Evolutionary conservation across 2,113 vertebrate species (phyloP), one percentile per base, ranked within the genome.

Genomic region (Pseudopodoces humilis): DNA sequence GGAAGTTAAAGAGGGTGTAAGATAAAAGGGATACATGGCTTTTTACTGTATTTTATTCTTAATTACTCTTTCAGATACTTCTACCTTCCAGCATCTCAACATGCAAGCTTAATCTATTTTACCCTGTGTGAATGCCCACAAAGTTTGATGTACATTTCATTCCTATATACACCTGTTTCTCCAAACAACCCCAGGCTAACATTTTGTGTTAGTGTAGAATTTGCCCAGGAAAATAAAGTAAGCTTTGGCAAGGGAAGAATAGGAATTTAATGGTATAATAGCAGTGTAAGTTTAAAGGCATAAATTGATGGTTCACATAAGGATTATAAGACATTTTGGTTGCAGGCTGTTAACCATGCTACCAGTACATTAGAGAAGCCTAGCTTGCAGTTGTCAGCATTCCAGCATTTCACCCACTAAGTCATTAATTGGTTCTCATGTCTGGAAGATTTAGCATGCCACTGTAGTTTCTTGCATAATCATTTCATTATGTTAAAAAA

Each of bases 331-430:
- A 87, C 37, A 46, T 90, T 93, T 93, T 92, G 47, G 53, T 86
- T 94, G 85, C 62, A 84, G 91, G 75, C 58, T 90, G 65, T 83
- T 96, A 94, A 77, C 75, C 28, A 10, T 83, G 72, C 59, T 94
- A 85, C 86, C 55, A 88, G 74, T 86, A 83, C 37, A 28, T 85
- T 80, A 70, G 70, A 80, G 59, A 83, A 95, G 37, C 59, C 49
- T 86, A 88, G 46, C 43, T 81, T 92, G 71, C 50, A 41, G 43
- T 93, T 96, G 77, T 95, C 92, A 91, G 86, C 79, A 86, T 96
- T 95, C 81, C 83, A 94, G 83, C 77, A 64, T 90, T 94, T 84
- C 79, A 87, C 64, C 81, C 72, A 71, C 50, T 50, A 92, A 96
- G 72, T 74, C 91, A 80, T 88, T 94, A 80, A 87, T 88, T 76